Evolutionary conservation across 2,113 vertebrate species (phyloP).

Genomic region (Oncorhynchus tshawytscha): DNA sequence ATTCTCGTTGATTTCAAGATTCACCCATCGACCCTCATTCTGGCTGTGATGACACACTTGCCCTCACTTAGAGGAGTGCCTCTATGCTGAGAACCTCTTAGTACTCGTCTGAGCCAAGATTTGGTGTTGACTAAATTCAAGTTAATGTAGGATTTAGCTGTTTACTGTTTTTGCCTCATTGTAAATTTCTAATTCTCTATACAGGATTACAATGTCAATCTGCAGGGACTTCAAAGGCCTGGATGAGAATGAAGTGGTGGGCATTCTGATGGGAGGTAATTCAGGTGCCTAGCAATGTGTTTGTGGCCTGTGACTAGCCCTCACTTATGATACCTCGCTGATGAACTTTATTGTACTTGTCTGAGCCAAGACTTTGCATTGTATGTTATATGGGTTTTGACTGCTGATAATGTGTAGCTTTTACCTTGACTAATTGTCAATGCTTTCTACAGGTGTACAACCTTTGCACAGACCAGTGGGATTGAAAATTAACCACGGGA

Average conservation of each 20-base stretch:
- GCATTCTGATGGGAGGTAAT: not conserved
- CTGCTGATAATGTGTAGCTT: not conserved
- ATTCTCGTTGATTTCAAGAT: not conserved
- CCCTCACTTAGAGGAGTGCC: constrained; percentile 77
- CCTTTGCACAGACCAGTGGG: not conserved
- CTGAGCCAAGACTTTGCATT: constrained; percentile 61
- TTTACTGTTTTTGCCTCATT: not conserved
- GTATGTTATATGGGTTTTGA: constrained; percentile 49
- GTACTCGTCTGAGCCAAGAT: constrained; percentile 66
- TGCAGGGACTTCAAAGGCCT: too few relatives aligned
- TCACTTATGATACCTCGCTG: constrained; percentile 74
- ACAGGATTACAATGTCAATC: not conserved
- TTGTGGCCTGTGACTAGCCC: constrained; percentile 78
- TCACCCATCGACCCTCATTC: not conserved
- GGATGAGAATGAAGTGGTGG: not conserved
- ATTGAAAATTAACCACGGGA: too few relatives aligned
- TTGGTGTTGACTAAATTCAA: not conserved
- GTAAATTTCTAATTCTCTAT: not conserved
- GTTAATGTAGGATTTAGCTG: not conserved
- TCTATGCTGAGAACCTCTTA: constrained; percentile 67
- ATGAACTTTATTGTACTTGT: constrained; percentile 54
- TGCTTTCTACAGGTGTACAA: not conserved
- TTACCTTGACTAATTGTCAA: not conserved
- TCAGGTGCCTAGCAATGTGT: too few relatives aligned
- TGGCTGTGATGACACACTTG: constrained; percentile 82